phyloP scores from a whole-genome alignment of 2,888 invertebrate genomes.

The Orthosia gracilis region DNA sequence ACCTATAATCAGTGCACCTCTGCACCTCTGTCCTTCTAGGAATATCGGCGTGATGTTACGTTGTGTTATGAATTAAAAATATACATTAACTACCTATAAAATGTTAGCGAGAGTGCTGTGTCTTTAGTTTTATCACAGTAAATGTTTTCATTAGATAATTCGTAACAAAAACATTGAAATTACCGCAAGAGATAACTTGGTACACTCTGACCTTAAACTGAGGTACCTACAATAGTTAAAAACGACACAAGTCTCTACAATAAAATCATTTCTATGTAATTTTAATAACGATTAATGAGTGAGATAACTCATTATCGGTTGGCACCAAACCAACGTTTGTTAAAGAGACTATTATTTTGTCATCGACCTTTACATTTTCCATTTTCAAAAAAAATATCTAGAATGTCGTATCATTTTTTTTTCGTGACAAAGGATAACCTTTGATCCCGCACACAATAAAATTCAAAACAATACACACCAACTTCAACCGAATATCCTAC shows the following conservation, averaged over 20 bases:
- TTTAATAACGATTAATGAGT: not conserved
- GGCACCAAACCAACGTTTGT: not conserved
- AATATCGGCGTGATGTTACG: too few relatives aligned
- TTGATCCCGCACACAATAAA: constrained; percentile 31
- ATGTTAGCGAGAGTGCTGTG: not conserved
- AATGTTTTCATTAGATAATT: constrained; percentile 57
- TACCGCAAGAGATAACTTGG: constrained; percentile 49
- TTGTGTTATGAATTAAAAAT: not conserved
- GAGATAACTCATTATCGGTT: not conserved
- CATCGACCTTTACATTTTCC: not conserved
- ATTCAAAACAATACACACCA: constrained; percentile 33
- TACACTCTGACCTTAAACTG: constrained; percentile 34
- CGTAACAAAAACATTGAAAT: constrained; percentile 48
- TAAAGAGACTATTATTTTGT: constrained; percentile 1
- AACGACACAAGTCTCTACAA: constrained; percentile 17
- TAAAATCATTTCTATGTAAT: not conserved
- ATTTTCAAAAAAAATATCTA: not conserved
- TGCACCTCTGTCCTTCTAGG: too few relatives aligned
- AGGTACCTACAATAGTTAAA: constrained; percentile 17
- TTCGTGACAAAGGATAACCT: constrained; percentile 10
- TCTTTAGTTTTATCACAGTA: constrained; percentile 30
- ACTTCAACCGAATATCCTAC: constrained; percentile 7
- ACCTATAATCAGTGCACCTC: too few relatives aligned
- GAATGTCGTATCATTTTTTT: not conserved
- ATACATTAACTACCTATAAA: not conserved